These are phyloP conservation scores for Glyphotaelius pellucidus DNA, from an alignment of 2,888 invertebrate species.

Conservation along the genomic window DNA sequence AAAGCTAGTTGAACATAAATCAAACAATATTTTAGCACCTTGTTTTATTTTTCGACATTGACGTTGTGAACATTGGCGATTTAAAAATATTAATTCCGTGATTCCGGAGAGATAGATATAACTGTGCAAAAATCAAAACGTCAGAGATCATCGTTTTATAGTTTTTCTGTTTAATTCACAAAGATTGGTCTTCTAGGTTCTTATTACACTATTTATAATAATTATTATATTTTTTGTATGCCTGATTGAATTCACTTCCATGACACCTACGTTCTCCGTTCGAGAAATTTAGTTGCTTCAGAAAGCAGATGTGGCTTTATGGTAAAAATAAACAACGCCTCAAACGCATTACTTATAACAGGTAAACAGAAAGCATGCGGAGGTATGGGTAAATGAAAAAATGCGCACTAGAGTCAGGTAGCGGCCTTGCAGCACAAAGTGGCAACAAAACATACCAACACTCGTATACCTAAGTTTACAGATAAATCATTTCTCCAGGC, in stretches of 20 bases:
- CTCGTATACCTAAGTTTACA: background rate
- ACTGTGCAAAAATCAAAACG: background rate
- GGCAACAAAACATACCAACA: background rate
- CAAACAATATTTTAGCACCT: background rate
- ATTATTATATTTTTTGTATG: too few species aligned
- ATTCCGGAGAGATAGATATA: background rate
- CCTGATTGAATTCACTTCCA: too few species aligned
- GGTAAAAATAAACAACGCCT: background rate
- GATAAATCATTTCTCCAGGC: background rate
- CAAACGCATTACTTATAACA: background rate
- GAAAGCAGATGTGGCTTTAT: background rate
- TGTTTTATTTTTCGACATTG: background rate
- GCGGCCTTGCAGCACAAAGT: background rate
- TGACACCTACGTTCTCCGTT: background rate
- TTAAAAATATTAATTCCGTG: background rate
- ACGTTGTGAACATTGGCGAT: too few species aligned
- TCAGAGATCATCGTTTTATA: background rate
- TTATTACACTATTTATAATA: too few species aligned
- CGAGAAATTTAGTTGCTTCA: background rate
- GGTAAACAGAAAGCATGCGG: background rate
- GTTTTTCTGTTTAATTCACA: background rate
- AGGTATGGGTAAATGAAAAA: background rate
- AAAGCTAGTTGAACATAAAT: too few species aligned
- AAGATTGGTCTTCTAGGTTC: background rate
- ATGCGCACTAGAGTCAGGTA: background rate